Percentiles rank a stretch among this genome's conserved stretches.
Evolutionary conservation across 2,888 invertebrate species (phyloP).

Genomic region (Rhagium mordax): DNA sequence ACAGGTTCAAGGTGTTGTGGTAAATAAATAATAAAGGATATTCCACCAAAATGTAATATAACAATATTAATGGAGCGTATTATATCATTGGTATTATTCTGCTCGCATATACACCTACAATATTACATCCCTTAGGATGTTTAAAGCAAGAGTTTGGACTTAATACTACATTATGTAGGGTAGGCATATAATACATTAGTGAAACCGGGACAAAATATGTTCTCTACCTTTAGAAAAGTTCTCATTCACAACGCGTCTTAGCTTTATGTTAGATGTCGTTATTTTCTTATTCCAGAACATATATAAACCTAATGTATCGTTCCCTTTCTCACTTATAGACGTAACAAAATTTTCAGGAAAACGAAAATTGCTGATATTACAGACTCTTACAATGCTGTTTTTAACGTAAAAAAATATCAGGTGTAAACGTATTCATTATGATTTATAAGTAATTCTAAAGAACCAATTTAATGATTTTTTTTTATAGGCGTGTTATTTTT

Average conservation of each 20-base stretch:
- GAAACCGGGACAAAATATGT: neutral
- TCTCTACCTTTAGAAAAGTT: neutral
- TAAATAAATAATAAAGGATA: conserved; percentile 6
- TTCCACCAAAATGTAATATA: neutral
- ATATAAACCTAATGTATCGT: neutral
- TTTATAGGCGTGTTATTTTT: too few relatives aligned
- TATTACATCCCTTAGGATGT: neutral
- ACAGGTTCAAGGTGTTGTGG: neutral
- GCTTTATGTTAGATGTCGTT: conserved; percentile 21
- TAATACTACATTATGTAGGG: neutral
- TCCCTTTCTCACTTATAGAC: too few relatives aligned
- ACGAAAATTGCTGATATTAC: too few relatives aligned
- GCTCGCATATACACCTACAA: neutral
- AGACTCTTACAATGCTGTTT: too few relatives aligned
- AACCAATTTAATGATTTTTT: too few relatives aligned
- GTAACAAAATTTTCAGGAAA: too few relatives aligned
- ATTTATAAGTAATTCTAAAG: too few relatives aligned
- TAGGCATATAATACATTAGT: neutral
- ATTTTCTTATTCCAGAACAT: conserved; percentile 24
- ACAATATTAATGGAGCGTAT: conserved; percentile 13
- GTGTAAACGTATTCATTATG: too few relatives aligned
- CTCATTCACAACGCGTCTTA: conserved; percentile 12
- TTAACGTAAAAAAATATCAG: too few relatives aligned
- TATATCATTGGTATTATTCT: conserved; percentile 15
- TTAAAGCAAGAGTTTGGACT: neutral